Base-by-base conservation (phyloP, 2,113 vertebrate species). In the Cervus canadensis region DNA sequence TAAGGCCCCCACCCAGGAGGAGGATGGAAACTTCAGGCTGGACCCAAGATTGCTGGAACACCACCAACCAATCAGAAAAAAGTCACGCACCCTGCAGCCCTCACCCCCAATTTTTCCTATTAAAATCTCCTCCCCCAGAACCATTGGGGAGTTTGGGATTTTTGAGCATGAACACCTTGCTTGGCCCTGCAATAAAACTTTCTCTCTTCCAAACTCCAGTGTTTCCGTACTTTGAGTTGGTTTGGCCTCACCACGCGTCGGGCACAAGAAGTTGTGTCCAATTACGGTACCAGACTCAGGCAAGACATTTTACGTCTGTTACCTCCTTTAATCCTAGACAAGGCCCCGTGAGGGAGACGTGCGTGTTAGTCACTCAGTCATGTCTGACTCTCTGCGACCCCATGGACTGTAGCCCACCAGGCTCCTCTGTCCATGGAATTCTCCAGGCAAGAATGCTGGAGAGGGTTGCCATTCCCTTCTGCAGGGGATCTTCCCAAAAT, bases 281-380 rank as follows among this genome's bases (percentile, higher is more conserved):
- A 13, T 82, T n/a, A 36, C 19, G n/a, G 9, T 57, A n/a, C 36
- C 56, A 64, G 74, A 23, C 4, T 0, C 0, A 1, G 8, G 5
- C n/a, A 28, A 36, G 71, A 19, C 23, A 10, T 15, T 52, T 96
- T 13, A 30, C 1, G 10, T 15, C 9, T 26, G 0, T 33, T 3
- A 4, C 21, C 67, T 85, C 36, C 1, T 21, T 76, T 19, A 54
- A 26, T n/a, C 91, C 52, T 78, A 16, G 85, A 74, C 19, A 48
- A 36, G 28, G 15, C 11, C 28, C 43, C 11, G 0, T 5, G 21
- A 92, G 78, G 7, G 19, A 40, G 54, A 56, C 21, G 2, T 67
- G 64, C 59, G 9, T 71, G 67, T 36, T 6, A 23, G 67, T 71
- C 64, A 71, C 2, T 36, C 64, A 36, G n/a, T 71, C 9, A 12